Conservation (phyloP, 2,888 invertebrate species). For the Dryocosmus kuriphilus region DNA sequence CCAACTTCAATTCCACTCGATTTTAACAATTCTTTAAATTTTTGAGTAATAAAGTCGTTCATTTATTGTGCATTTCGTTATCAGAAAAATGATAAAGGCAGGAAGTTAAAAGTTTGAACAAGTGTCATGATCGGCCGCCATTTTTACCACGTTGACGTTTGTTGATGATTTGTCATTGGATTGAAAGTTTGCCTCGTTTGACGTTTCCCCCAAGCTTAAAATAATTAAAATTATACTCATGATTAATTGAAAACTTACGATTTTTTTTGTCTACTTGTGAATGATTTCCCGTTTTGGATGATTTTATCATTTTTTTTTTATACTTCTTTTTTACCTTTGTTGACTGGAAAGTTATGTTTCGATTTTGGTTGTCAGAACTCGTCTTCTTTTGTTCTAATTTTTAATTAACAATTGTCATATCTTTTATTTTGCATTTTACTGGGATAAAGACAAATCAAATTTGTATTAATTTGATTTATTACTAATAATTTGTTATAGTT, state of each 20-base stretch:
- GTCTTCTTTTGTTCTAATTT: too few species aligned
- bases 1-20: background rate
- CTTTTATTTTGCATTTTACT: background rate
- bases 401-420: too few species aligned
- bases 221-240: background rate
- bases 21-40: background rate
- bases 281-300: background rate
- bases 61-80: background rate
- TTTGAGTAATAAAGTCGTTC: background rate
- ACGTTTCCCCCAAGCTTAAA: constrained; percentile 6
- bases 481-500: too few species aligned
- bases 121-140: constrained; percentile 25
- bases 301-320: background rate
- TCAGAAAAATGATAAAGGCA: background rate
- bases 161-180: constrained; percentile 38
- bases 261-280: background rate
- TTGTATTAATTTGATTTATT: too few species aligned
- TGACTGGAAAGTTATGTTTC: too few species aligned
- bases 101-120: constrained; percentile 9
- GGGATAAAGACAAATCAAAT: too few species aligned
- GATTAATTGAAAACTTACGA: background rate
- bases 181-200: background rate
- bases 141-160: constrained; percentile 35
- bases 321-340: background rate
- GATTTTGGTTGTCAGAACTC: too few species aligned